Conservation (phyloP, 1,140 invertebrate species). For the Panonychus citri region DNA sequence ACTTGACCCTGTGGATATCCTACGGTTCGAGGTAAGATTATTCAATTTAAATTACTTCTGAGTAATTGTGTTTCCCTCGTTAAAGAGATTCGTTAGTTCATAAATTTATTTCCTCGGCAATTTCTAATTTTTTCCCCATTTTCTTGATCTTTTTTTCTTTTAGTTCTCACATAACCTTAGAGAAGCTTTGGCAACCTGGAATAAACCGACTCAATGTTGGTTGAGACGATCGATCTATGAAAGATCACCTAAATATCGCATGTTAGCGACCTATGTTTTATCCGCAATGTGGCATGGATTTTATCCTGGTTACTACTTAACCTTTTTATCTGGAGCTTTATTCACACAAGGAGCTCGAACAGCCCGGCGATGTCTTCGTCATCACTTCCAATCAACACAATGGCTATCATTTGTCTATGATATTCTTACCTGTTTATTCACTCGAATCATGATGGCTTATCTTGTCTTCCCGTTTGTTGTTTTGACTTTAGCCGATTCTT, state of each 20-base stretch:
- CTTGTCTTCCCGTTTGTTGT: constrained; percentile 66
- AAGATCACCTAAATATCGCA: constrained; percentile 28
- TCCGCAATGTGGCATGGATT: constrained; percentile 93
- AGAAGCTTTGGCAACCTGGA: constrained; percentile 64
- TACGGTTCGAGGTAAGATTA: constrained; percentile 56
- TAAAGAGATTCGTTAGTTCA: too few species aligned
- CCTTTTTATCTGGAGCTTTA: constrained; percentile 64
- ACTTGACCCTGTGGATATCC: constrained; percentile 66
- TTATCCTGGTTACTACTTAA: constrained; percentile 89
- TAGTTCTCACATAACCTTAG: constrained; percentile 36
- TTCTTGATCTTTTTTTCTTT: neutral
- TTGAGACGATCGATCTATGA: constrained; percentile 64
- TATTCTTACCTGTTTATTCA: constrained; percentile 43
- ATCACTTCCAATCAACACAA: constrained; percentile 41
- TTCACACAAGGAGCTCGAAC: constrained; percentile 58
- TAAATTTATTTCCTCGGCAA: too few species aligned
- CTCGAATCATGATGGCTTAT: constrained; percentile 59
- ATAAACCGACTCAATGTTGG: constrained; percentile 74
- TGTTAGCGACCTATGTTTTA: constrained; percentile 47
- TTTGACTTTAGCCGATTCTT: constrained; percentile 46
- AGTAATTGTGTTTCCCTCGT: neutral
- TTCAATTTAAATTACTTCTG: neutral
- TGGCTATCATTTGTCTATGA: constrained; percentile 46
- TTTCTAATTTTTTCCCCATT: neutral
- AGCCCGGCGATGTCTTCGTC: constrained; percentile 44